Evolutionary conservation across 2,888 invertebrate genomes (phyloP), one percentile per base, ranked within the genome.

Genomic region (Eustalomyia histrio): DNA sequence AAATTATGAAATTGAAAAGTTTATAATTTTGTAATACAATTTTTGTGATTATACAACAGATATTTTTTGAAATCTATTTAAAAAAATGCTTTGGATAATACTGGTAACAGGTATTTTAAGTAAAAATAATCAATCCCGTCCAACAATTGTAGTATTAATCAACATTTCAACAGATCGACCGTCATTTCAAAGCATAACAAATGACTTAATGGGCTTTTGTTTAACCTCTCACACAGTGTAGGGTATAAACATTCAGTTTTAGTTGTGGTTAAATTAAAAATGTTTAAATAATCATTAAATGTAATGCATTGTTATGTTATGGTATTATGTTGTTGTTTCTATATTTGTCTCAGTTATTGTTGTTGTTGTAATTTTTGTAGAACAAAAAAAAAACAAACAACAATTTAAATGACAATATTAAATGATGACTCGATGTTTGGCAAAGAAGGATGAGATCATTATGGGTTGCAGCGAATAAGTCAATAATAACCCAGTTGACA

Each of bases 381-480:
- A 29, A 72, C 61, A 21, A 24, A 18, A n/a, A 16, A 68, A 12
- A 10, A 16, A 58, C 21, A 39, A 29, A 17, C 50, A 67, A 75
- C 60, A 43, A 55, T 63, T 55, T 63, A 50, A 71, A 64, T 71
- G 76, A 76, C 71, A 71, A 76, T 43, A 71, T 76, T 64, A 64
- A 76, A 76, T 35, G 58, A 58, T 71, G 58, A 53, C 71, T 58
- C 57, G 69, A 69, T 69, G 18, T 29, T 47, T 47, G 14, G 33
- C 33, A 39, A 60, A 60, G 33, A 12, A 29, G 60, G 65, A 65
- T 76, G 60, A 71, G 53, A 76, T 71, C 71, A 76, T 65, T 60
- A 71, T 55, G 57, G 50, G 65, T 65, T 52, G 7, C 52, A 50
- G 0, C 21, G 12, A 35, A 16, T 33, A 39, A 47, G 7, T 6